Evolutionary conservation across 2,888 invertebrate species (phyloP), one percentile per base, ranked within the genome.

Genomic region (Hermodice carunculata): DNA sequence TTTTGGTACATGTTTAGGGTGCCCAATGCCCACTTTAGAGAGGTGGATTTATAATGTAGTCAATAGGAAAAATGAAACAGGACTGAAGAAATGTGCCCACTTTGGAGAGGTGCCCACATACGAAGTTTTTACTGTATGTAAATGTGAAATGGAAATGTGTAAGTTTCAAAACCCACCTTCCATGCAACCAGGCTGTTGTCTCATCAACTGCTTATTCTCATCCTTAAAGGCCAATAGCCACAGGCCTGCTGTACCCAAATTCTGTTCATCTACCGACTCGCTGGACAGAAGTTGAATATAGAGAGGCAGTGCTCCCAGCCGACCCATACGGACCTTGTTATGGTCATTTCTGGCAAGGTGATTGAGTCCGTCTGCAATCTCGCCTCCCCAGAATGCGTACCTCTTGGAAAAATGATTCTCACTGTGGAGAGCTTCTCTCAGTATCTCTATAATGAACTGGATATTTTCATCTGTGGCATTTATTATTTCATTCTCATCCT

Each of bases 141-240:
- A 37, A 14, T 14, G 40, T 37, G 40, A 11, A 14, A 37, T 14
- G 11, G 22, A 44, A 24, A 22, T 6, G 22, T 22, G n/a, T 19
- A 4, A 44, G n/a, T 44, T 8, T 22, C n/a, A 32, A 42, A n/a
- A 28, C 77, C 51, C 67, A 81, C 83, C 78, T 70, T 78, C 71
- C 48, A 81, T 69, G 49, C 78, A 78, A 0, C 73, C 76, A 8
- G 76, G 69, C 40, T 76, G 72, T 19, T 76, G 69, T 42, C 67
- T 70, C 56, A 83, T 78, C 22, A 73, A 66, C 14, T 61, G 32
- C 59, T 78, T 80, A 62, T 81, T 82, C 48, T 75, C 74, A 24
- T 73, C 67, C 66, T 77, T 78, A 59, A 84, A 84, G 14, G 81
- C 76, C 19, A 84, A 68, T 22, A 79, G 78, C 84, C 84, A 84